These are phyloP conservation scores for Notothenia coriiceps DNA, from an alignment of 2,113 vertebrate species.

Conservation along the genomic window DNA sequence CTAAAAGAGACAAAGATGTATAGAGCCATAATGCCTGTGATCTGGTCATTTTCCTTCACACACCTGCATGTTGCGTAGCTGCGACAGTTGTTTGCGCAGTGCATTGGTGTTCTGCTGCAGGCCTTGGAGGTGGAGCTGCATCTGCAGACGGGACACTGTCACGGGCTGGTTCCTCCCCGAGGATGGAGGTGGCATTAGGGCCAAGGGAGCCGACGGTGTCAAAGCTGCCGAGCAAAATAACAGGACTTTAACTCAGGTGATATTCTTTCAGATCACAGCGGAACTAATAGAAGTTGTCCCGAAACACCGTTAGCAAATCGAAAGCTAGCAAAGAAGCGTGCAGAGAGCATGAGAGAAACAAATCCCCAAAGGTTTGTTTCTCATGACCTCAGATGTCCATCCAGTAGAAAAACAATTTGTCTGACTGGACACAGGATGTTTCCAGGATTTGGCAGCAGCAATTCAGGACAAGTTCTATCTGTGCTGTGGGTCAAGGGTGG, in stretches of 20 bases:
- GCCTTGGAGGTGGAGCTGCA: conserved; percentile 95
- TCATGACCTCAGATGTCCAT: background rate
- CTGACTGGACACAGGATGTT: background rate
- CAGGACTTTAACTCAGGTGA: background rate
- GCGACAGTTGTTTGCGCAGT: conserved; percentile 93
- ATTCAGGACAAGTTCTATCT: conserved; percentile 57
- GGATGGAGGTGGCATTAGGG: conserved; percentile 86
- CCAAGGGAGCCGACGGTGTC: conserved; percentile 85
- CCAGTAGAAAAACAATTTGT: background rate
- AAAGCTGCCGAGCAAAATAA: conserved; percentile 71
- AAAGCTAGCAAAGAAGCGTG: background rate
- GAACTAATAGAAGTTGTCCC: conserved; percentile 56
- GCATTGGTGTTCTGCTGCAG: conserved; percentile 93
- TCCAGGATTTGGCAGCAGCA: conserved; percentile 19
- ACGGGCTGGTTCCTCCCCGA: conserved; percentile 86
- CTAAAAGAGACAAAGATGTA: no score
- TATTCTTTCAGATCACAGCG: background rate
- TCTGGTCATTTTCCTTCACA: background rate
- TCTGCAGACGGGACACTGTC: conserved; percentile 90
- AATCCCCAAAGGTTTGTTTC: background rate
- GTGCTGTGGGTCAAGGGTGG: conserved; percentile 34
- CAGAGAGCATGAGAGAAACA: background rate
- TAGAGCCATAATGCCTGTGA: no score
- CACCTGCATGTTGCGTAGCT: conserved; percentile 95
- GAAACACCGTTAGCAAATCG: conserved; percentile 10